Conservation (phyloP, 2,797 vertebrate species). For the Podarcis siculus region DNA sequence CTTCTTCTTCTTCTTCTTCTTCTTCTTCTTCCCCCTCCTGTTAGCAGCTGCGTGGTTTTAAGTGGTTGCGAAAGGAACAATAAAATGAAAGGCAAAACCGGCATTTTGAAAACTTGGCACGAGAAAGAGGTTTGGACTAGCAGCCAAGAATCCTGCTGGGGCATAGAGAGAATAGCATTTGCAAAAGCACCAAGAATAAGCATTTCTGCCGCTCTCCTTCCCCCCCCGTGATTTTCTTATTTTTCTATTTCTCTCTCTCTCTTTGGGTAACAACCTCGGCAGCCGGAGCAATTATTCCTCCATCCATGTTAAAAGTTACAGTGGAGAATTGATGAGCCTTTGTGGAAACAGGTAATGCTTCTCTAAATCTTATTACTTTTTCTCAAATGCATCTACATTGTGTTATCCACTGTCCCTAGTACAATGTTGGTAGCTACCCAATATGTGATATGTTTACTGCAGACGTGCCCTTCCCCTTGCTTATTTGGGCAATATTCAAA, state of each 20-base stretch:
- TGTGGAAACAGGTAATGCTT: slow-evolving; percentile 61
- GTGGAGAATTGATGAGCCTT: slow-evolving; percentile 55
- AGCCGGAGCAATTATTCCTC: slow-evolving; percentile 69
- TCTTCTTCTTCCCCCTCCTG: slow-evolving; percentile 17
- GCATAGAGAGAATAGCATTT: slow-evolving; percentile 81
- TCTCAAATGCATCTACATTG: slow-evolving; percentile 37
- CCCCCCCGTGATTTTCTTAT: background rate
- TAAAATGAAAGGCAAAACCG: slow-evolving; percentile 74
- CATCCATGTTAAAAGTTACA: slow-evolving; percentile 71
- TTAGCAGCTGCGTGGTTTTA: slow-evolving; percentile 70
- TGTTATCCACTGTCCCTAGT: slow-evolving; percentile 17
- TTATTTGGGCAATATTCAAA: slow-evolving; percentile 36
- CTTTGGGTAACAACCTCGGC: slow-evolving; percentile 49
- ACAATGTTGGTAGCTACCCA: slow-evolving; percentile 17
- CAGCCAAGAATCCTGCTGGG: slow-evolving; percentile 92
- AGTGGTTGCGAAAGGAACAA: slow-evolving; percentile 74
- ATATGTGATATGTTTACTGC: slow-evolving; percentile 15
- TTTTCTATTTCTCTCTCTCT: background rate
- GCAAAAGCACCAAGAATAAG: slow-evolving; percentile 60
- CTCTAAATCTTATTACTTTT: slow-evolving; percentile 52
- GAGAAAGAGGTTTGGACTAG: slow-evolving; percentile 84
- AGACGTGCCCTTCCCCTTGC: background rate
- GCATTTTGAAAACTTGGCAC: slow-evolving; percentile 85
- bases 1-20: slow-evolving; percentile 19
- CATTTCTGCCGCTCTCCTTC: slow-evolving; percentile 55